These are phyloP conservation scores for Megalops atlanticus DNA, from an alignment of 2,113 vertebrate species.

Conservation along the genomic window DNA sequence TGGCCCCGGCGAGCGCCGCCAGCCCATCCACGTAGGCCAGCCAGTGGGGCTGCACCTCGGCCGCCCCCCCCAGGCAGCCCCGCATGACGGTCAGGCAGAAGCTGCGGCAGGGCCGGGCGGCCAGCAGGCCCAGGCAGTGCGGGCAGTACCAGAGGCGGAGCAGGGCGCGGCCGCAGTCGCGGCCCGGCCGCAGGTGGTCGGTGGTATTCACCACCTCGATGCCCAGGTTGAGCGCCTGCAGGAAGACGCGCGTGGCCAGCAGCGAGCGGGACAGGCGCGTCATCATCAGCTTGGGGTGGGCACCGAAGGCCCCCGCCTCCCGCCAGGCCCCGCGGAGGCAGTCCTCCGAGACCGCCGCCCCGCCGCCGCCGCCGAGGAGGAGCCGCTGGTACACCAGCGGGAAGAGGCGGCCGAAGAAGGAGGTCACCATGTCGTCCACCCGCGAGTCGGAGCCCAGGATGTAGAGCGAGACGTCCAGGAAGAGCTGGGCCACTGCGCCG, in stretches of 20 bases:
- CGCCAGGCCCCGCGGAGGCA: slow-evolving; percentile 83
- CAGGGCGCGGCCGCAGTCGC: slow-evolving; percentile 87
- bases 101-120: slow-evolving; percentile 77
- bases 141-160: slow-evolving; percentile 94
- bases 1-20: slow-evolving; percentile 81
- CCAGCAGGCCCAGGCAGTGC: slow-evolving; percentile 88
- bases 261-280: slow-evolving; percentile 90
- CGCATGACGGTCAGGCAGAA: slow-evolving; percentile 82
- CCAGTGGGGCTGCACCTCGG: slow-evolving; percentile 88
- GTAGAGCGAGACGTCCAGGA: slow-evolving; percentile 90
- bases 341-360: slow-evolving; percentile 68
- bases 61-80: slow-evolving; percentile 81
- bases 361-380: slow-evolving; percentile 69
- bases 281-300: slow-evolving; percentile 88
- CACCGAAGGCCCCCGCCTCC: slow-evolving; percentile 82
- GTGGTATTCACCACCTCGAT: slow-evolving; percentile 98
- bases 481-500: slow-evolving; percentile 86
- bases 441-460: slow-evolving; percentile 91
- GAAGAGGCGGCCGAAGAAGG: slow-evolving; percentile 88
- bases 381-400: slow-evolving; percentile 83
- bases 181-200: slow-evolving; percentile 84
- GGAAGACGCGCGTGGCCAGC: slow-evolving; percentile 85
- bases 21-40: slow-evolving; percentile 82
- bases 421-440: slow-evolving; percentile 89
- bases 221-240: slow-evolving; percentile 93